These are phyloP conservation scores for Porites cylindrica DNA, from an alignment of 92 coral and sea anemone species.

Conservation along the genomic window DNA sequence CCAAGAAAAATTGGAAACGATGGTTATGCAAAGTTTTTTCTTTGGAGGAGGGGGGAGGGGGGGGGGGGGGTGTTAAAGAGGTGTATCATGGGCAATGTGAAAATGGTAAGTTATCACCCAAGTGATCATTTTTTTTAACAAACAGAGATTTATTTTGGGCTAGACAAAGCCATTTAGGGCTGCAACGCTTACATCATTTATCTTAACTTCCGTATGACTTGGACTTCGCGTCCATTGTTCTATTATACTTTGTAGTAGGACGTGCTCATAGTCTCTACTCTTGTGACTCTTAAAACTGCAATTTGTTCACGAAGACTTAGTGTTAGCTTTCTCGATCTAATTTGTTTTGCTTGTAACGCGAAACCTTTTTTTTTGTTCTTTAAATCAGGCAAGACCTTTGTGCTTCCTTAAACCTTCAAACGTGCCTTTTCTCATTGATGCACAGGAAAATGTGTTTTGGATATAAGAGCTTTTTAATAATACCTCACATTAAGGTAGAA, in stretches of 20 bases:
- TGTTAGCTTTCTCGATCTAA: not conserved
- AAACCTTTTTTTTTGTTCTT: not conserved
- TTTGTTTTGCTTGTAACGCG: constrained; percentile 36
- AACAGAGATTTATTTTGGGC: constrained; percentile 31
- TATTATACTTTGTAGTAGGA: too few species aligned
- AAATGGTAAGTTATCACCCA: too few species aligned
- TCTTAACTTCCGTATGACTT: not conserved
- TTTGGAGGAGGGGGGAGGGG: too few species aligned
- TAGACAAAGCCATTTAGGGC: constrained; percentile 39
- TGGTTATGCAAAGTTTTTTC: too few species aligned
- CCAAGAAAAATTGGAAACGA: too few species aligned
- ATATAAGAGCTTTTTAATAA: not conserved
- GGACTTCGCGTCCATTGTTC: not conserved
- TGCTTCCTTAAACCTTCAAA: not conserved
- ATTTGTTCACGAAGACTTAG: not conserved
- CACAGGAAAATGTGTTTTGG: not conserved
- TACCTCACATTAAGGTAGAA: not conserved
- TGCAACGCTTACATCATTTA: not conserved
- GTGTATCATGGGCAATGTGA: too few species aligned
- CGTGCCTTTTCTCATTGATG: not conserved
- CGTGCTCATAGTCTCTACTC: not conserved
- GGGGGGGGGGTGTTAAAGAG: too few species aligned
- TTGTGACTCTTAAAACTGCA: not conserved
- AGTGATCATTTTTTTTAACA: not conserved
- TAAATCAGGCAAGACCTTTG: not conserved